phyloP scores from a whole-genome alignment of 35 echinoderm and acorn worm genomes.

The Lytechinus variegatus region DNA sequence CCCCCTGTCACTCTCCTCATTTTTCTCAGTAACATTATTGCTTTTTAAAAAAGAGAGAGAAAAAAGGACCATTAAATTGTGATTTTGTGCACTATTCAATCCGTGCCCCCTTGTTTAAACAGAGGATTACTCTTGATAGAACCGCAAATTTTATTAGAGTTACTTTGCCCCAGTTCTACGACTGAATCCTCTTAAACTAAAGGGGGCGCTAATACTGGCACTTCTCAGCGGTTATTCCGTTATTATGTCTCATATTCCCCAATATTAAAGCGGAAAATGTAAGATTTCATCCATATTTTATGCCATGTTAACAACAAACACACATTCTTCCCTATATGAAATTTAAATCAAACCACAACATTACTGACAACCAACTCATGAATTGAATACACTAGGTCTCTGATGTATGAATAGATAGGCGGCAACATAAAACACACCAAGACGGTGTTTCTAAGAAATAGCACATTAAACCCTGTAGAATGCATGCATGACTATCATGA shows the following conservation, averaged over 20 bases:
- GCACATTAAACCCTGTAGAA: not conserved
- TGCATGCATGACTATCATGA: not conserved
- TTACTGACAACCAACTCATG: not conserved
- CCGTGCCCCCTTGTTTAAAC: no score
- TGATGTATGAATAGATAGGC: not conserved
- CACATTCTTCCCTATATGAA: not conserved
- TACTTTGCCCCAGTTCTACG: not conserved
- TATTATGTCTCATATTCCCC: no score
- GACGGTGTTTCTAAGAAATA: not conserved
- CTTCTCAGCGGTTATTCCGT: not conserved
- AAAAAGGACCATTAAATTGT: no score
- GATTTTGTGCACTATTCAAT: no score
- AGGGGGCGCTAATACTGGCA: not conserved
- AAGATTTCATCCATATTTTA: not conserved
- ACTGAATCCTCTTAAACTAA: not conserved
- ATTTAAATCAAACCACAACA: not conserved
- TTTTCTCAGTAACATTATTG: no score
- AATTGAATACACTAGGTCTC: not conserved
- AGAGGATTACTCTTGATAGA: no score
- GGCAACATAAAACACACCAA: not conserved
- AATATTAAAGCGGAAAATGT: not conserved
- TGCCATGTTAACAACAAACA: not conserved
- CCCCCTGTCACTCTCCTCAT: not conserved
- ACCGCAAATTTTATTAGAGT: no score
- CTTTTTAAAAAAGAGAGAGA: no score